These are phyloP conservation scores for Bagarius yarrelli DNA, from an alignment of 2,113 vertebrate genomes.

Conservation along the genomic window DNA sequence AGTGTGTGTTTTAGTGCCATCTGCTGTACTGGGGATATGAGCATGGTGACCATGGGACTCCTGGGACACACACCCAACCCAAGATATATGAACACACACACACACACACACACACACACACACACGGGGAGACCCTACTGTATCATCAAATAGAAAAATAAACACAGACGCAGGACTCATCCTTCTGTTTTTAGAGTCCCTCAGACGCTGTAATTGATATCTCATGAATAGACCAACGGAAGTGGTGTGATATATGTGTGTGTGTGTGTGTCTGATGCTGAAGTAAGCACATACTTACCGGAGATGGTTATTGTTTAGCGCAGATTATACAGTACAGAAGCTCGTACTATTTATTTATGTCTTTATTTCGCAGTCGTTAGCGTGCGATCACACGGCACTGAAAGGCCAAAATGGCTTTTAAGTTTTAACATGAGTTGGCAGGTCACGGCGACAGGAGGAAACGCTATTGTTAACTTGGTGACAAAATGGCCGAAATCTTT, in stretches of 20 bases:
- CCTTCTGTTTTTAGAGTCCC: not conserved
- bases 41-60: constrained; percentile 19
- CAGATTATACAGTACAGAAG: not conserved
- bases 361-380: not conserved
- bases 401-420: not conserved
- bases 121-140: not conserved
- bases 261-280: constrained; percentile 14
- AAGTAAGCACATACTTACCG: constrained; percentile 19
- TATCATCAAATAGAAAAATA: not conserved
- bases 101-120: not conserved
- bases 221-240: constrained; percentile 5
- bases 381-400: too few relatives aligned
- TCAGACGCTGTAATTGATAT: constrained; percentile 27
- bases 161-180: not conserved
- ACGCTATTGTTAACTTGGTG: not conserved
- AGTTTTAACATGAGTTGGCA: not conserved
- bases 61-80: constrained; percentile 14
- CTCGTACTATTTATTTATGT: not conserved
- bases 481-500: not conserved
- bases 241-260: not conserved
- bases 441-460: not conserved
- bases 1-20: constrained; percentile 48
- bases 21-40: constrained; percentile 44
- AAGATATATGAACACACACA: not conserved
- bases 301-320: not conserved